Conservation (phyloP, 2,113 vertebrate genomes). For the Alethe castanea region DNA sequence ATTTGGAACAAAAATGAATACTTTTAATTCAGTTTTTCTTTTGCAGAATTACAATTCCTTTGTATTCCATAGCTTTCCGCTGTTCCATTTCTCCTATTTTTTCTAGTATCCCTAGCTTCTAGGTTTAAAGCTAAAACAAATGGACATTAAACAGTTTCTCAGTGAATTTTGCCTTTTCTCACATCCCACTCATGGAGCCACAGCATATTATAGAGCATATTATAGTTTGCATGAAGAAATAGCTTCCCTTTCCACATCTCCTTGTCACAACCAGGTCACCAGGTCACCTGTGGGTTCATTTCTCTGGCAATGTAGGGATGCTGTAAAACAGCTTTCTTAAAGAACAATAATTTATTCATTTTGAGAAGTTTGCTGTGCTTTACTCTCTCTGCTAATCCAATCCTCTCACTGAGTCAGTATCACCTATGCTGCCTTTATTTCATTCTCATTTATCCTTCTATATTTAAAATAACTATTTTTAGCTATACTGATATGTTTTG, state of each 20-base stretch:
- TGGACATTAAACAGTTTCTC: background rate
- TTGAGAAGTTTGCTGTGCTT: background rate
- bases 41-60: background rate
- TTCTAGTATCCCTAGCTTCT: background rate
- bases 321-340: background rate
- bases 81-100: background rate
- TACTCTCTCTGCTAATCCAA: background rate
- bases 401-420: background rate
- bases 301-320: background rate
- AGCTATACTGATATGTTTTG: background rate
- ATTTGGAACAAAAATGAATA: background rate
- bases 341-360: background rate
- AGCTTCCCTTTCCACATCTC: background rate
- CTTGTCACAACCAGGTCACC: background rate
- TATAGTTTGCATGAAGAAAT: background rate
- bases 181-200: fast-evolving
- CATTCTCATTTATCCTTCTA: background rate
- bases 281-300: background rate
- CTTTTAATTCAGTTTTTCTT: background rate
- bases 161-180: background rate
- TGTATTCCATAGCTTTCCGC: background rate
- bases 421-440: background rate
- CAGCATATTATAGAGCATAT: background rate
- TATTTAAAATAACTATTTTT: background rate
- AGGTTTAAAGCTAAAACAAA: background rate